These are phyloP conservation scores for Haemorhous mexicanus DNA, from an alignment of 2,113 vertebrate species.

Conservation along the genomic window DNA sequence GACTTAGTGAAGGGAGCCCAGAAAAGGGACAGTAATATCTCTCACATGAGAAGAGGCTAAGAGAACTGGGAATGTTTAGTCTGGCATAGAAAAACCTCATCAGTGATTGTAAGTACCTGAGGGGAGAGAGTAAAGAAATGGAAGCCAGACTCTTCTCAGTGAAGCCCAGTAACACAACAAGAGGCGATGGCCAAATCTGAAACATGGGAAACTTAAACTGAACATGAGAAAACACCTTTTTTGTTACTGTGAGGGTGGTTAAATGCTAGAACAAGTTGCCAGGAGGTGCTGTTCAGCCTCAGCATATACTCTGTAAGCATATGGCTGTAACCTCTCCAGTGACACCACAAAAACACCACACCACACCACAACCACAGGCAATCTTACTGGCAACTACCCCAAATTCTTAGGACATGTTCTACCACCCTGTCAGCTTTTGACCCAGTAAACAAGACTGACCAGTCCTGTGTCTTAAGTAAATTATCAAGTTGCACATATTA, in stretches of 20 bases:
- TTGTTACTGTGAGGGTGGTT: neutral
- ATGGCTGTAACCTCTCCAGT: too few relatives aligned
- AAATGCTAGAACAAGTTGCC: neutral
- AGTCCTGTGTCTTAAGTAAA: neutral
- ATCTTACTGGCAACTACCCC: neutral
- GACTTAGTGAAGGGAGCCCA: neutral
- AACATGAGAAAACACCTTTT: neutral
- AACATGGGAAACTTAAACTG: neutral
- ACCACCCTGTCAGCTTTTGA: neutral
- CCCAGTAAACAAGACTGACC: neutral
- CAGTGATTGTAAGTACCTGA: neutral
- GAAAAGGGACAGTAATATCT: neutral
- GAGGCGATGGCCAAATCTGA: neutral
- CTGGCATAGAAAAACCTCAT: neutral
- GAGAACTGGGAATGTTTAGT: neutral
- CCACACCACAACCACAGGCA: neutral
- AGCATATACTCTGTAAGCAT: neutral
- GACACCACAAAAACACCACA: neutral
- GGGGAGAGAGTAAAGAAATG: neutral
- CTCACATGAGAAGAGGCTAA: neutral
- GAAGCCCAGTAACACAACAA: neutral
- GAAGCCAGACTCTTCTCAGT: neutral
- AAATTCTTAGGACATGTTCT: neutral
- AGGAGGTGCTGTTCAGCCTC: neutral
- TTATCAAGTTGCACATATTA: neutral